Evolutionary conservation across 2,797 vertebrate genomes (phyloP), one percentile per base, ranked within the genome.

Genomic region (Parauchenoglanis ngamensis): DNA sequence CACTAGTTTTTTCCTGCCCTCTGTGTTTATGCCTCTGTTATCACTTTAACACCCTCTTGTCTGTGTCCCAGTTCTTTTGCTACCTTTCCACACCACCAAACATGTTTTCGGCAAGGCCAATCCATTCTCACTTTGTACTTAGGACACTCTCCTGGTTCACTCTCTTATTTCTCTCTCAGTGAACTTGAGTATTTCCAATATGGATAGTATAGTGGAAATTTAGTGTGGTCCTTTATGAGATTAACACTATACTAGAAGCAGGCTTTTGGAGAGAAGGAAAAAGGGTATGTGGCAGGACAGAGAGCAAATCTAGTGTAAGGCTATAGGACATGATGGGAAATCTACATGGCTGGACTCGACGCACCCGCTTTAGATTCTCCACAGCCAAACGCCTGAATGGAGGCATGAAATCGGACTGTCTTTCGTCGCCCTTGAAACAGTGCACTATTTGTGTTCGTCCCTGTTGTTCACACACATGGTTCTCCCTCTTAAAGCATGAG

Each of bases 341-440:
- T 85, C 68, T 80, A 59, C 88, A 89, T 82, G 85, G 86, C 83
- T 83, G 86, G 85, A 88, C 88, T 90, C 46, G 86, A 85, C 85
- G 84, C 87, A 90, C 87, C 87, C 87, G 87, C 65, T 85, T 86
- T 76, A 70, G 87, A 89, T 89, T 86, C 85, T 79, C 65, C 83
- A 78, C 83, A 86, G 87, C 84, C 87, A 84, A 89, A 88, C 75
- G 87, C 86, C 88, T 87, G 68, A 85, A 87, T 84, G 68, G 75
- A 88, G 87, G 89, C 87, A 88, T 90, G 90, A 90, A 88, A 90
- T 89, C 67, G 70, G 86, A 80, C 88, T 90, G 88, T 81, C 88
- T 90, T 68, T 89, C 75, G 85, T 77, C 61, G 57, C 84, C 85
- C 87, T 89, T 88, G 82, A 89, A 89, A 92, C 90, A 90, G 86